Evolutionary conservation across 2,797 vertebrate genomes (phyloP), one percentile per base, ranked within the genome.

Genomic region (Lepilemur ruficaudatus): DNA sequence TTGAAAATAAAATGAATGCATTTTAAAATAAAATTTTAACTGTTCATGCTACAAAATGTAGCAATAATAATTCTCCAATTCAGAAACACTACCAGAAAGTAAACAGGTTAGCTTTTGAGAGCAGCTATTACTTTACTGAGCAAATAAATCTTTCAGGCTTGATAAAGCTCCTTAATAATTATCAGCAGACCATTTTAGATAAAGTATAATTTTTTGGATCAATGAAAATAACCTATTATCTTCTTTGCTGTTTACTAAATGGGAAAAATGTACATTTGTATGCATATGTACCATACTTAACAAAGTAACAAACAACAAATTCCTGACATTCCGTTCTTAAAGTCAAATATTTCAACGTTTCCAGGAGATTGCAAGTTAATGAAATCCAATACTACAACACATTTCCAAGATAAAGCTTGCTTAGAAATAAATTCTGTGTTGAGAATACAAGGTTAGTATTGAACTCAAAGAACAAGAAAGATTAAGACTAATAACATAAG

Each of bases 161-260:
- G 35, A 81, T 70, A 93, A 92, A 93, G 96, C n/a, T 79, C 32
- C 85, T 83, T 50, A 93, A 46, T 50, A 94, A 43, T 84, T 88
- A 85, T 81, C 14, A 86, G 30, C 11, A 41, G 25, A 38, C 17
- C 48, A 61, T 38, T 92, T 88, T 87, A 93, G 30, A 75, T 50
- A 61, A 82, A 22, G 61, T 28, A 89, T 2, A 65, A 32, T 43
- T 93, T 82, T 88, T 22, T 80, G 2, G 10, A 85, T 95, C 76
- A 87, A 35, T 89, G 43, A 97, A 89, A 95, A 80, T 57, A 83
- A 87, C 20, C 23, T 69, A 67, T 5, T 87, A 32, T 52, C 23
- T 86, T 76, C 32, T 46, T 76, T 80, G 32, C 43, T 96, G 61
- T 63, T 93, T 81, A 96, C 12, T 80, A 91, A 89, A 50, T 2